Evolutionary conservation across 2,888 invertebrate species (phyloP).

Genomic region (Chironomus tentans): DNA sequence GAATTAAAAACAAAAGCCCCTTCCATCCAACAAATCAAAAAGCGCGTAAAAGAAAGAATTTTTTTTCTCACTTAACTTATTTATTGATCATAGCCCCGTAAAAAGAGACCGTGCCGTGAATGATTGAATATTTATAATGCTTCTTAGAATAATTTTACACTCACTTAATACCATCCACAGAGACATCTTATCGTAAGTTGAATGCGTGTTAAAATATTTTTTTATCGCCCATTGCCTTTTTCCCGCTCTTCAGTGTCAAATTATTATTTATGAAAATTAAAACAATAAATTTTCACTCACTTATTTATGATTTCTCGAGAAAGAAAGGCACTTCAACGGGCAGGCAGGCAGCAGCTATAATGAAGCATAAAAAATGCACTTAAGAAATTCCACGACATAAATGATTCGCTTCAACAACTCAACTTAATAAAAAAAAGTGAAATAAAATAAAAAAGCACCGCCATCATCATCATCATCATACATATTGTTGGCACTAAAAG

Average conservation of each 20-base stretch:
- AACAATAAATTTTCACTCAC: constrained; percentile 26
- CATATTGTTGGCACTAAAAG: not conserved
- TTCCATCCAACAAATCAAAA: too few relatives aligned
- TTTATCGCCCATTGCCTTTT: not conserved
- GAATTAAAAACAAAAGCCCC: too few relatives aligned
- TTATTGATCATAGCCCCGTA: not conserved
- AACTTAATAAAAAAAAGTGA: not conserved
- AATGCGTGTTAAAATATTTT: not conserved
- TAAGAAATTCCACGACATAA: constrained; percentile 17
- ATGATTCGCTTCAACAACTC: not conserved
- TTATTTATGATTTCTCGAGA: constrained; percentile 23
- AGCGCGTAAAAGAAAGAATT: not conserved
- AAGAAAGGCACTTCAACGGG: not conserved
- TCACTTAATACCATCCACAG: not conserved
- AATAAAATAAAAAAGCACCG: too few relatives aligned
- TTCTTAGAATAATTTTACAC: not conserved
- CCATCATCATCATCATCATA: too few relatives aligned
- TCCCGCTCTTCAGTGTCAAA: constrained; percentile 10
- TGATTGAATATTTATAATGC: constrained; percentile 21
- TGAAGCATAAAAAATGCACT: constrained; percentile 26
- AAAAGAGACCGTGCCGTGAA: not conserved
- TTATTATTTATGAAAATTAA: constrained; percentile 25
- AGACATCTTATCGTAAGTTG: not conserved
- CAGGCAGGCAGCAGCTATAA: not conserved
- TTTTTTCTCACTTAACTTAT: not conserved